These are phyloP conservation scores for Ophioninae sp. DNA, from an alignment of 2,888 invertebrate genomes.

Conservation along the genomic window DNA sequence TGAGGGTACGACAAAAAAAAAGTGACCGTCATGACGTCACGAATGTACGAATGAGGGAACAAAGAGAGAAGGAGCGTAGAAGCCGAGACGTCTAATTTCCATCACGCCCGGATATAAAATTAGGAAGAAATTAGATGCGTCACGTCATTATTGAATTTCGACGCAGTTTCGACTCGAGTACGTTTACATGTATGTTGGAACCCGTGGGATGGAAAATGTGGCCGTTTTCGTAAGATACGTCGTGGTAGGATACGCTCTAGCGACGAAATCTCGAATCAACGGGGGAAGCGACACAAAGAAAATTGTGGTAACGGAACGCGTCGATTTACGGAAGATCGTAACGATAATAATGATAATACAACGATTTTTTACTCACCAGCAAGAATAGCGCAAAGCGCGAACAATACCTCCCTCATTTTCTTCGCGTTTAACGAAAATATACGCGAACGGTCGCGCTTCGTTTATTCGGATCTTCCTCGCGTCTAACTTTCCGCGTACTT, in stretches of 20 bases:
- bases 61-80: background rate
- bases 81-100: background rate
- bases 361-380: constrained; percentile 78
- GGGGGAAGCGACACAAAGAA: constrained; percentile 38
- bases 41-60: background rate
- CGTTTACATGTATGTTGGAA: background rate
- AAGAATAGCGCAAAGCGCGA: constrained; percentile 81
- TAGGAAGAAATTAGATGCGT: constrained; percentile 33
- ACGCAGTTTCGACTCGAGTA: constrained; percentile 45
- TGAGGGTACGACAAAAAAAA: background rate
- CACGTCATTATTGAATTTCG: constrained; percentile 42
- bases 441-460: background rate
- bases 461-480: background rate
- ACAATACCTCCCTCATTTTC: constrained; percentile 78
- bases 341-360: constrained; percentile 18
- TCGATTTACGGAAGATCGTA: constrained; percentile 51
- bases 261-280: constrained; percentile 36
- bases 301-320: constrained; percentile 46
- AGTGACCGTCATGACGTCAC: background rate
- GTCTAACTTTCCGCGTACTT: constrained; percentile 14
- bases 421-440: constrained; percentile 60
- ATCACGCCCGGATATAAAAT: background rate
- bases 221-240: constrained; percentile 10
- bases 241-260: background rate
- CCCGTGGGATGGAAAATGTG: background rate